These are phyloP conservation scores for Drosophila punjabiensis DNA, from an alignment of 1,140 invertebrate genomes.

Conservation along the genomic window DNA sequence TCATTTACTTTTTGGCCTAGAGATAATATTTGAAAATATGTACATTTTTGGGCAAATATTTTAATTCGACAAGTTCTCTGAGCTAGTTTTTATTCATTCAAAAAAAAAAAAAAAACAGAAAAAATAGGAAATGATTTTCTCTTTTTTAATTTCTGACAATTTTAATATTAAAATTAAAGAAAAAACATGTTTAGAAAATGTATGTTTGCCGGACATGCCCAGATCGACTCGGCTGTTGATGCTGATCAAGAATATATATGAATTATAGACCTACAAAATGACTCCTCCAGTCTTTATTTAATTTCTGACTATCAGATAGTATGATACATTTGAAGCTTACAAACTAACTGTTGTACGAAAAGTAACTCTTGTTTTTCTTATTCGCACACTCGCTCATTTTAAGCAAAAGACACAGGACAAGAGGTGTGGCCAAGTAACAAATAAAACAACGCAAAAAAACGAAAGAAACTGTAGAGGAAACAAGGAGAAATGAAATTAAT, in stretches of 20 bases:
- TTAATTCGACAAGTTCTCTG: not conserved
- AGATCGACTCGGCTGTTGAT: not conserved
- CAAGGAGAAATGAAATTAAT: conserved; percentile 64
- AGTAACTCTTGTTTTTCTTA: not conserved
- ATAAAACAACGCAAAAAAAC: conserved; percentile 28
- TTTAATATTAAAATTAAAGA: too few species aligned
- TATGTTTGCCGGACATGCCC: too few species aligned
- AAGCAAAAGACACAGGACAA: conserved; percentile 7
- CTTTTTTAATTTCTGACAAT: too few species aligned
- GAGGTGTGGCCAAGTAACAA: conserved; percentile 43
- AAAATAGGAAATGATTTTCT: too few species aligned
- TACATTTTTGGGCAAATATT: not conserved
- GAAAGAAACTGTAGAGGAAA: conserved; percentile 8
- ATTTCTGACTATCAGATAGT: too few species aligned
- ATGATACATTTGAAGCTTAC: not conserved
- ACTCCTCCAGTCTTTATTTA: too few species aligned
- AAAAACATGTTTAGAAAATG: too few species aligned
- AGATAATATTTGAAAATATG: too few species aligned
- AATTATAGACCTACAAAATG: not conserved
- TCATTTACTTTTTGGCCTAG: too few species aligned
- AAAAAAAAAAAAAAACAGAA: too few species aligned
- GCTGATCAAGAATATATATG: not conserved
- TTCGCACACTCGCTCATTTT: not conserved
- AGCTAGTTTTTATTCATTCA: not conserved
- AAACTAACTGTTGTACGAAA: not conserved